Evolutionary conservation across 2,797 vertebrate species (phyloP).

Genomic region (Muscicapa comitata): DNA sequence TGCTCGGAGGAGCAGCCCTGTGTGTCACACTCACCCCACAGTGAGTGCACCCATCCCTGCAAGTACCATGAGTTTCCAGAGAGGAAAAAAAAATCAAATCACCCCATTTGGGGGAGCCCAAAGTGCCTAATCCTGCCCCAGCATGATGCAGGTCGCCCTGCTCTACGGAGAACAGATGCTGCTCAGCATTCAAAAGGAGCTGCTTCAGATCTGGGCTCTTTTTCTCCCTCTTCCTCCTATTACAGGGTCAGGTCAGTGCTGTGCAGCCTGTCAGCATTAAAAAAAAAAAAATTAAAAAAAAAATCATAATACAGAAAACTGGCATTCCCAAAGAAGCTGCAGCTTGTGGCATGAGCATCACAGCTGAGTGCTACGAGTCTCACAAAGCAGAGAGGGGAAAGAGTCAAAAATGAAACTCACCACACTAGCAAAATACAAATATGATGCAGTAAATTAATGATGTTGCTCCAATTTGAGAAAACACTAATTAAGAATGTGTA

Average conservation of each 20-base stretch:
- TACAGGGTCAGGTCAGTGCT: not conserved
- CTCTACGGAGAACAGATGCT: not conserved
- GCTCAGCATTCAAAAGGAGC: not conserved
- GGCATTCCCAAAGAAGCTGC: not conserved
- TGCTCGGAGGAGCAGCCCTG: not conserved
- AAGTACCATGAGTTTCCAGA: rapidly evolving
- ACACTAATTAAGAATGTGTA: conserved; percentile 45
- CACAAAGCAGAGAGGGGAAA: not conserved
- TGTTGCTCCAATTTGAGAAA: conserved; percentile 27
- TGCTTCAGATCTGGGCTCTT: not conserved
- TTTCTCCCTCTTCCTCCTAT: not conserved
- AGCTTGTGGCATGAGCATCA: not conserved
- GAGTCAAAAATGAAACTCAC: not conserved
- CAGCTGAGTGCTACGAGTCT: not conserved
- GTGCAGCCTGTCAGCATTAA: not conserved
- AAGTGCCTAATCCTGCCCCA: not conserved
- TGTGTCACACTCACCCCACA: rapidly evolving
- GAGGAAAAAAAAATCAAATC: not conserved
- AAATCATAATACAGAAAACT: not conserved
- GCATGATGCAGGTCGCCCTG: not conserved
- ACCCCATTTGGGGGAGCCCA: not conserved
- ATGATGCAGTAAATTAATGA: conserved; percentile 30
- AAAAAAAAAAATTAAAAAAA: not conserved
- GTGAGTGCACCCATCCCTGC: not conserved
- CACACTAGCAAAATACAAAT: conserved; percentile 2